Conservation (phyloP, 2,113 vertebrate species). For the Trinectes maculatus region DNA sequence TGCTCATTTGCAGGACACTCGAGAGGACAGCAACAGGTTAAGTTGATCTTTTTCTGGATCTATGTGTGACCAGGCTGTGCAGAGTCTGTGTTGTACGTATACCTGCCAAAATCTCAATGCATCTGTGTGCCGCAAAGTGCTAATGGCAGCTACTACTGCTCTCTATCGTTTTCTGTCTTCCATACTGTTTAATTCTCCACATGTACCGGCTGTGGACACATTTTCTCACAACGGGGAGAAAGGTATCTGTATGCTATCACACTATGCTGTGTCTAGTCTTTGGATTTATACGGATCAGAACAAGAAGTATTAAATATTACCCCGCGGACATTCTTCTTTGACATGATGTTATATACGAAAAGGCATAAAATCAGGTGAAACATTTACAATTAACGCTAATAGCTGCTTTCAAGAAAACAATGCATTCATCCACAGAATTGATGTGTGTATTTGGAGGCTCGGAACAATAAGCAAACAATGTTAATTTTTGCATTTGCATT, state of each 20-base stretch:
- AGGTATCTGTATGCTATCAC: background rate
- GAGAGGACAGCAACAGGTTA: conserved; percentile 50
- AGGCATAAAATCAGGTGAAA: conserved; percentile 16
- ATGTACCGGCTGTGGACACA: conserved; percentile 10
- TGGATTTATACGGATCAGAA: background rate
- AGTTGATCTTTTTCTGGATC: conserved; percentile 58
- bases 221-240: background rate
- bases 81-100: conserved; percentile 3
- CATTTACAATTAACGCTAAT: conserved; percentile 23
- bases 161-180: conserved; percentile 6
- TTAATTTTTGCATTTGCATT: conserved; percentile 42
- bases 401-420: conserved; percentile 17
- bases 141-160: conserved; percentile 13
- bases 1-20: conserved; percentile 54
- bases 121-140: background rate
- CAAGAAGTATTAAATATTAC: background rate
- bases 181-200: conserved; percentile 35
- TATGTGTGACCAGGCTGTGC: conserved; percentile 34
- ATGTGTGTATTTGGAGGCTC: conserved; percentile 25
- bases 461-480: conserved; percentile 11
- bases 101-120: conserved; percentile 19
- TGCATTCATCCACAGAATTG: conserved; percentile 3
- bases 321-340: background rate
- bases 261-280: background rate
- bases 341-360: conserved; percentile 36